phyloP scores from a whole-genome alignment of 2,797 vertebrate genomes.

The Gambusia yucatana region DNA sequence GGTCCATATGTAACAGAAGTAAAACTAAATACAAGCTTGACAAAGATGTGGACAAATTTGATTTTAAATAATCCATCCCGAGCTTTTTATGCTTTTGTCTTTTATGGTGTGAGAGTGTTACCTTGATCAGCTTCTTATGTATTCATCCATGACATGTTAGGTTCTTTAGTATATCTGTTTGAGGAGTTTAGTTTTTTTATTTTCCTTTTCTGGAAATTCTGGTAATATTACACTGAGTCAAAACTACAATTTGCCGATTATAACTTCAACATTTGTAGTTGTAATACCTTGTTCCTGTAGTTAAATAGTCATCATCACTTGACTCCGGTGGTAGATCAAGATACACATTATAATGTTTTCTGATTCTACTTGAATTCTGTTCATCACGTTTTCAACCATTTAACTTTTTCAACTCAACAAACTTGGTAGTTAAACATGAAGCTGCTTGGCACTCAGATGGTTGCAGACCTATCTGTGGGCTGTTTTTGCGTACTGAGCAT shows the following conservation, averaged over 20 bases:
- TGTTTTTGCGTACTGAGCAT: slow-evolving; percentile 28
- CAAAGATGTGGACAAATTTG: background rate
- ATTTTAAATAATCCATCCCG: background rate
- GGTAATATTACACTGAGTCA: too few relatives aligned
- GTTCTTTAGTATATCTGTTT: background rate
- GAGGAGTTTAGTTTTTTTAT: background rate
- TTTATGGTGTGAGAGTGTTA: background rate
- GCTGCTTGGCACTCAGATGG: background rate
- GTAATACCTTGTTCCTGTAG: background rate
- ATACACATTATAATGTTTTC: background rate
- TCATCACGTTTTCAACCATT: background rate
- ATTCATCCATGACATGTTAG: background rate
- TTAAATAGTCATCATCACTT: background rate
- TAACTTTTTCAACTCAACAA: background rate
- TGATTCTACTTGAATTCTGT: background rate
- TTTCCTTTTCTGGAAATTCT: background rate
- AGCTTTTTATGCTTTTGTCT: background rate
- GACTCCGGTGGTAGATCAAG: background rate
- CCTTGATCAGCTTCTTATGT: background rate
- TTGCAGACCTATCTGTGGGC: background rate
- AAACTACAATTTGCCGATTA: background rate
- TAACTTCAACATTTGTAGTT: background rate
- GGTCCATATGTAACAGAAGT: background rate
- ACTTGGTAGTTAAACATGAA: background rate
- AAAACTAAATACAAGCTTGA: background rate